Conservation (phyloP, 2,888 invertebrate species). For the Lottia scabra region DNA sequence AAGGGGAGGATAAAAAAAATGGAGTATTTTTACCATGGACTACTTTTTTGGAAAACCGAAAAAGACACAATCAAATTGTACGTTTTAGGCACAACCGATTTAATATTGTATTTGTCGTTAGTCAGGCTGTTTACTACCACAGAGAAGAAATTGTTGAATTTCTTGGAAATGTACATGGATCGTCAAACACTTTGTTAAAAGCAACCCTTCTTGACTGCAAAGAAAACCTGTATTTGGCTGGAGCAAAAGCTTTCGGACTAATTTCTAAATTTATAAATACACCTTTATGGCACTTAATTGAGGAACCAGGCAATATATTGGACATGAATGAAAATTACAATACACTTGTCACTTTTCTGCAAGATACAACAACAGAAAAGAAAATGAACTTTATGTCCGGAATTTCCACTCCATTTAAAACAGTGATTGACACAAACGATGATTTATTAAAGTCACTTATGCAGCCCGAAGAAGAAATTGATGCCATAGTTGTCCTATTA, state of each 20-base stretch:
- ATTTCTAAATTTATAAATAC: constrained; percentile 26
- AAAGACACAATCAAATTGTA: constrained; percentile 18
- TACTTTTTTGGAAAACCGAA: constrained; percentile 23
- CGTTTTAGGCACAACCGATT: constrained; percentile 35
- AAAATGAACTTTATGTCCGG: background rate
- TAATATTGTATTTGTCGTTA: constrained; percentile 32
- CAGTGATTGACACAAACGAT: background rate
- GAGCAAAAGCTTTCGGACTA: constrained; percentile 35
- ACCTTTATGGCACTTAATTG: constrained; percentile 22
- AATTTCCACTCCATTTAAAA: background rate
- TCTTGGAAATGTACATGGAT: constrained; percentile 14
- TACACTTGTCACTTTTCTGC: constrained; percentile 1
- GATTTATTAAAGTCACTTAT: background rate
- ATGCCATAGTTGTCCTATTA: constrained; percentile 2
- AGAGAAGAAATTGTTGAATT: constrained; percentile 26
- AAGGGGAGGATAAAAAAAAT: constrained; percentile 32
- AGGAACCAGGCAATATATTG: constrained; percentile 13
- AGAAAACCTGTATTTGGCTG: constrained; percentile 31
- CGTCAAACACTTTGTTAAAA: constrained; percentile 29
- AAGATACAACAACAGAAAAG: background rate
- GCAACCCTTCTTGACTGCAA: constrained; percentile 31
- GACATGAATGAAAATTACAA: constrained; percentile 14
- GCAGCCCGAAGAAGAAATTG: background rate
- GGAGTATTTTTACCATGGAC: constrained; percentile 22
- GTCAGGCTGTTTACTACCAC: constrained; percentile 27